Percentiles rank a stretch among this genome's conserved stretches.
These are phyloP conservation scores for Apis laboriosa DNA, from an alignment of 1,140 invertebrate genomes.

Conservation along the genomic window DNA sequence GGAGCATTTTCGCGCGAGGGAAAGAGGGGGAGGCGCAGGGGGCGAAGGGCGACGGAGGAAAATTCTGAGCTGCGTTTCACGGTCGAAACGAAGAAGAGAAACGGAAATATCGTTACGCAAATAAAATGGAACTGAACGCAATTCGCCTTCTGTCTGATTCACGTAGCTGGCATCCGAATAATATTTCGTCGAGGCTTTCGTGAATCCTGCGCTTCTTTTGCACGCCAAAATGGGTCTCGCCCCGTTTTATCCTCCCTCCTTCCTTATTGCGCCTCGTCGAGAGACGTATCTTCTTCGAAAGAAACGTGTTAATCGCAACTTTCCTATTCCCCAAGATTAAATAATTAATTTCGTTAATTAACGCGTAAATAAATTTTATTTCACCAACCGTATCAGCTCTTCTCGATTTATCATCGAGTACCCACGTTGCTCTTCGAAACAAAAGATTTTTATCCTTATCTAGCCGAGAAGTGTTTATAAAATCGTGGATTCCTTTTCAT, in stretches of 20 bases:
- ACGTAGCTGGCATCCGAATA: constrained; percentile 54
- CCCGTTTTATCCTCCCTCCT: constrained; percentile 18
- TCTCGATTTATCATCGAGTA: too few relatives aligned
- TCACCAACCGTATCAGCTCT: too few relatives aligned
- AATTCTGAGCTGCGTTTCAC: constrained; percentile 2
- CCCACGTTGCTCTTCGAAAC: too few relatives aligned
- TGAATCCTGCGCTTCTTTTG: constrained; percentile 23
- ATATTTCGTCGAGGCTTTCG: constrained; percentile 44
- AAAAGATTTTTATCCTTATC: too few relatives aligned
- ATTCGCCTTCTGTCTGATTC: constrained; percentile 44
- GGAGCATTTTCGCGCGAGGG: too few relatives aligned
- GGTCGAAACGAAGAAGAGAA: constrained; percentile 5
- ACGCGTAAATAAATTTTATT: constrained; percentile 10
- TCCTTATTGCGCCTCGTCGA: constrained; percentile 13
- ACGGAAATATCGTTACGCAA: constrained; percentile 52
- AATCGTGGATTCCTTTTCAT: too few relatives aligned
- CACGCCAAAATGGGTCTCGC: constrained; percentile 36
- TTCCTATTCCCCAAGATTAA: background rate
- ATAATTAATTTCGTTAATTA: constrained; percentile 29
- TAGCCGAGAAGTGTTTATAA: too few relatives aligned
- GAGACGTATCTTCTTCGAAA: background rate
- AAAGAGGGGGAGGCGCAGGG: too few relatives aligned
- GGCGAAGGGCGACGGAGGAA: background rate
- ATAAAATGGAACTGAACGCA: constrained; percentile 38
- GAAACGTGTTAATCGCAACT: background rate